Evolutionary conservation across 2,113 vertebrate species (phyloP).

Genomic region (Vulpes ferrilata): DNA sequence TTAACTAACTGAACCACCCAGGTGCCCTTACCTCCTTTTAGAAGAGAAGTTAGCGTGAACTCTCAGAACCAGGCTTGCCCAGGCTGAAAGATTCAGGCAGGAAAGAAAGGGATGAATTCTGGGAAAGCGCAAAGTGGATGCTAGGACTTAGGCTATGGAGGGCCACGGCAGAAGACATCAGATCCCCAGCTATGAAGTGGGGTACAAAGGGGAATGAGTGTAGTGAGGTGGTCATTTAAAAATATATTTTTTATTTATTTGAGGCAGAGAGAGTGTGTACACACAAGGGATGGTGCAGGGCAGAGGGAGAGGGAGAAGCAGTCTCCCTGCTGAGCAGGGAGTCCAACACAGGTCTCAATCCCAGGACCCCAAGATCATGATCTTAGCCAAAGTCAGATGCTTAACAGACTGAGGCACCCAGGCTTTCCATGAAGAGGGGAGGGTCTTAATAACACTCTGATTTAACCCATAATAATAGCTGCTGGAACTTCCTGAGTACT

Average conservation of each 20-base stretch:
- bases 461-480: not conserved
- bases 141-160: not conserved
- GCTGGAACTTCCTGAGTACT: not conserved
- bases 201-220: not conserved
- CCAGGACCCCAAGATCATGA: not conserved
- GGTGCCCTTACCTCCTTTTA: not conserved
- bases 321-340: not conserved
- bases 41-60: not conserved
- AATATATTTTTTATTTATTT: not conserved
- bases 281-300: no score
- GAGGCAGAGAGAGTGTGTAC: not conserved
- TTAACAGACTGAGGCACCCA: not conserved
- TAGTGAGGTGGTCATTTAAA: not conserved
- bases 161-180: not conserved
- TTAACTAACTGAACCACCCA: not conserved
- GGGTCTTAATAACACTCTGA: not conserved
- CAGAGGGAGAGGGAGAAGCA: not conserved
- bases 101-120: not conserved
- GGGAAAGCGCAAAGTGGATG: not conserved
- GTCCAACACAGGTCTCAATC: not conserved
- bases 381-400: not conserved
- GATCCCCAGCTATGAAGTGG: not conserved
- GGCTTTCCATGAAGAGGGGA: not conserved
- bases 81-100: not conserved
- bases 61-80: not conserved